phyloP scores from a whole-genome alignment of 2,113 vertebrate genomes.

The Larimichthys polyactis region DNA sequence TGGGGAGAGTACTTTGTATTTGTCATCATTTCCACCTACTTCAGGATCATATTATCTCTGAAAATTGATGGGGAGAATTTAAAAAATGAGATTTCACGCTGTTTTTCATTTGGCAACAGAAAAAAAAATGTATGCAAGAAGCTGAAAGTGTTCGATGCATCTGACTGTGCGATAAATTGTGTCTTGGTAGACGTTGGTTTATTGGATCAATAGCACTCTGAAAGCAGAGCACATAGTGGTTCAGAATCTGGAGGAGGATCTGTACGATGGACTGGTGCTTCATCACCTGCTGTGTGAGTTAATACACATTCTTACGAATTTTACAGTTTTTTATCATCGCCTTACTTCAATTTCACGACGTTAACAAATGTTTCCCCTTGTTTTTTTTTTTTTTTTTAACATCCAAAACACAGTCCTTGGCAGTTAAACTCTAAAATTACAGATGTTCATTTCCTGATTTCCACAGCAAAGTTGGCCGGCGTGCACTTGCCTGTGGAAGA shows the following conservation, averaged over 20 bases:
- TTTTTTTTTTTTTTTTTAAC: not conserved
- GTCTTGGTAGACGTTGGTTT: conserved; percentile 83
- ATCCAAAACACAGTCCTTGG: not conserved
- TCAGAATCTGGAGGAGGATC: conserved; percentile 91
- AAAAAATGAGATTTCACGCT: conserved; percentile 10
- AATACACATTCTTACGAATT: conserved; percentile 10
- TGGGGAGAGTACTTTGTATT: not conserved
- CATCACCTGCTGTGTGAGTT: conserved; percentile 94
- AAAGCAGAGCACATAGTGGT: conserved; percentile 92
- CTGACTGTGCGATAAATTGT: conserved; percentile 59
- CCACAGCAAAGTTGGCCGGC: conserved; percentile 84
- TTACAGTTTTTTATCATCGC: conserved; percentile 11
- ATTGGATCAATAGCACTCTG: conserved; percentile 92
- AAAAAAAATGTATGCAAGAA: conserved; percentile 17
- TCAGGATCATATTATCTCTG: not conserved
- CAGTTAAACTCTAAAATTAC: not conserved
- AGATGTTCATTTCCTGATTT: not conserved
- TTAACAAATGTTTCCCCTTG: not conserved
- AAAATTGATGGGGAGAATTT: conserved; percentile 14
- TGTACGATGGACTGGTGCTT: conserved; percentile 93
- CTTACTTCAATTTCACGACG: conserved; percentile 1
- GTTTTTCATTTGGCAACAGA: conserved; percentile 27
- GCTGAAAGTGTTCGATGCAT: conserved; percentile 45
- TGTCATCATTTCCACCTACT: conserved; percentile 15
- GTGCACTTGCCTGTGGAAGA: conserved; percentile 87